These are phyloP conservation scores for Penaeus indicus DNA, from an alignment of 1,140 invertebrate genomes.

Conservation along the genomic window DNA sequence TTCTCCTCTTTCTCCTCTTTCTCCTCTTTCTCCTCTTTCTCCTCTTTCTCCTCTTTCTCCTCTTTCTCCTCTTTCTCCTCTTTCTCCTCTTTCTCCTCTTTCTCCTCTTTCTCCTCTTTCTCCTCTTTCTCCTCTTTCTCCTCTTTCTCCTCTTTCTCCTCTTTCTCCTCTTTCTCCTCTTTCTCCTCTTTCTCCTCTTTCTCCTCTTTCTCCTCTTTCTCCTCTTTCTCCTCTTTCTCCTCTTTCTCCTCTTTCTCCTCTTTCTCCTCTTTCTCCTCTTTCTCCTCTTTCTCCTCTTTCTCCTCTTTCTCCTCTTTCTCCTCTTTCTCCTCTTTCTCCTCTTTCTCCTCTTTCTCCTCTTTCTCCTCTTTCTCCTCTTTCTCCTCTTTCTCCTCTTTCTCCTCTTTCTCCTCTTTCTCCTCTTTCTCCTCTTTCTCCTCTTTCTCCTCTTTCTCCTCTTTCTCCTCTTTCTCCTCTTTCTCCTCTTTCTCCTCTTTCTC, in stretches of 20 bases:
- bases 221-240: no score
- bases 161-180: background rate
- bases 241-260: background rate
- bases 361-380: background rate
- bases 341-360: background rate
- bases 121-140: background rate
- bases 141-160: background rate
- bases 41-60: background rate
- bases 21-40: background rate
- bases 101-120: no score
- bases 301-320: no score
- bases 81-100: no score
- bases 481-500: background rate
- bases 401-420: no score
- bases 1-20: background rate
- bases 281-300: background rate
- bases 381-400: background rate
- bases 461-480: background rate
- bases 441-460: background rate
- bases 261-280: background rate
- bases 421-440: background rate
- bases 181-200: background rate
- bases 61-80: background rate
- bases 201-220: no score
- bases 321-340: constrained; percentile 11